Evolutionary conservation across 2,888 invertebrate species (phyloP).

Genomic region (Melieria picta): DNA sequence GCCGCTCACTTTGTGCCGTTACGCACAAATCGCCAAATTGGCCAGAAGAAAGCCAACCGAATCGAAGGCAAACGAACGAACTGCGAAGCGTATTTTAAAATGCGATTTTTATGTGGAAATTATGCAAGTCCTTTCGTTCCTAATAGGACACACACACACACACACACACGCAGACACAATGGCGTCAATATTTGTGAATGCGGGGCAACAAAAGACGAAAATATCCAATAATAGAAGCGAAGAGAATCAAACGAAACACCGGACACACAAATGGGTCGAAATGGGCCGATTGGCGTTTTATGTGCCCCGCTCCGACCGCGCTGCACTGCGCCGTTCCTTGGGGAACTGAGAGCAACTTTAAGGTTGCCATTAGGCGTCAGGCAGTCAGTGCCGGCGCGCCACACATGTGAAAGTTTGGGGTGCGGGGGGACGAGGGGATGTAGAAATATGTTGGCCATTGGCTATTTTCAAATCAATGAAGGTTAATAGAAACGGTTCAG

Average conservation of each 20-base stretch:
- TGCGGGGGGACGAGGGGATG: too few relatives aligned
- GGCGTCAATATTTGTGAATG: too few relatives aligned
- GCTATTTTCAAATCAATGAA: conserved; percentile 40
- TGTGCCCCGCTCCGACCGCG: too few relatives aligned
- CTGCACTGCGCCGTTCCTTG: too few relatives aligned
- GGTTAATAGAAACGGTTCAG: conserved; percentile 37
- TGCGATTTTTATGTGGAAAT: conserved; percentile 25
- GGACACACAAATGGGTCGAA: too few relatives aligned
- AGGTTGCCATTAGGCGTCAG: too few relatives aligned
- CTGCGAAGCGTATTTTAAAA: conserved; percentile 3
- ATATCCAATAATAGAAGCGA: not conserved
- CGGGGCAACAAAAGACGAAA: too few relatives aligned
- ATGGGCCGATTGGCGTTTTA: too few relatives aligned
- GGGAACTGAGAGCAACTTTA: too few relatives aligned
- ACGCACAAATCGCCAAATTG: not conserved
- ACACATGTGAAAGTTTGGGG: too few relatives aligned
- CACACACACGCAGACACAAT: not conserved
- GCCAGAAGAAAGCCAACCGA: not conserved
- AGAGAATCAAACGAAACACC: not conserved
- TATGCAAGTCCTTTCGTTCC: conserved; percentile 22
- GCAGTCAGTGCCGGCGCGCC: too few relatives aligned
- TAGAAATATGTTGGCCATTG: conserved; percentile 34
- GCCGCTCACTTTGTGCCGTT: not conserved
- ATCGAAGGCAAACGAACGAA: not conserved
- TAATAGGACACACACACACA: not conserved